A percentile compares a stretch with the other conserved stretches of the same genome.
phyloP scores from a whole-genome alignment of 2,888 invertebrate genomes.

The Notodonta dromedarius region DNA sequence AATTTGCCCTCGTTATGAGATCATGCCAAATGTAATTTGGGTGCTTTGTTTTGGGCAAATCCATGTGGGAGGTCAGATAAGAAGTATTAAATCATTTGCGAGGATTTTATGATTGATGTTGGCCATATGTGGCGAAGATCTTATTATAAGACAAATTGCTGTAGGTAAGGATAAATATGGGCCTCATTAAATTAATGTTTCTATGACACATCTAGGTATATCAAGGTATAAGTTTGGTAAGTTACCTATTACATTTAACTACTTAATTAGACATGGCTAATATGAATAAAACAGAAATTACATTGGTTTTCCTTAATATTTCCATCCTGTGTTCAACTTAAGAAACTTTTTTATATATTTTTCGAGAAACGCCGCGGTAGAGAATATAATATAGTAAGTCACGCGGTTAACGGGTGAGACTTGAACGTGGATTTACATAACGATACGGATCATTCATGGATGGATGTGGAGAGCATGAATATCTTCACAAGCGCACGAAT shows the following conservation, averaged over 20 bases:
- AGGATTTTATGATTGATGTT: conserved; percentile 3
- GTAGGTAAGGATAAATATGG: not conserved
- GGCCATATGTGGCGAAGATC: conserved; percentile 6
- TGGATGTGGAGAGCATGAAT: conserved; percentile 30
- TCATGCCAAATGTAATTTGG: conserved; percentile 6
- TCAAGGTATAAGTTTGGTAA: too few species aligned
- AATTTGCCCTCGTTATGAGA: conserved; percentile 3
- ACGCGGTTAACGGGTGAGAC: conserved; percentile 21
- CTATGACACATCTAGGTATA: not conserved
- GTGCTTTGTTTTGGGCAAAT: not conserved
- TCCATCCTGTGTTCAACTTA: too few species aligned
- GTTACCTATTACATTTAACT: too few species aligned
- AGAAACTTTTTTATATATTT: not conserved
- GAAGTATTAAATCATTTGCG: conserved; percentile 3
- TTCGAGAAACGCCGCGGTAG: conserved; percentile 10
- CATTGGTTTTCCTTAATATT: too few species aligned
- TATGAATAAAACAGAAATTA: too few species aligned
- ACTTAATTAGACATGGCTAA: too few species aligned
- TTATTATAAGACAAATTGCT: not conserved
- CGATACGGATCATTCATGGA: conserved; percentile 20
- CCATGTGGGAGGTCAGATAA: conserved; percentile 6
- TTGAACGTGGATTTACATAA: conserved; percentile 40
- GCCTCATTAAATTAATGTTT: not conserved
- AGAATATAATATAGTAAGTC: conserved; percentile 16
- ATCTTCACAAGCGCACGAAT: conserved; percentile 16